Evolutionary conservation across 2,888 invertebrate species (phyloP).

Genomic region (Dromius quadrimaculatus): DNA sequence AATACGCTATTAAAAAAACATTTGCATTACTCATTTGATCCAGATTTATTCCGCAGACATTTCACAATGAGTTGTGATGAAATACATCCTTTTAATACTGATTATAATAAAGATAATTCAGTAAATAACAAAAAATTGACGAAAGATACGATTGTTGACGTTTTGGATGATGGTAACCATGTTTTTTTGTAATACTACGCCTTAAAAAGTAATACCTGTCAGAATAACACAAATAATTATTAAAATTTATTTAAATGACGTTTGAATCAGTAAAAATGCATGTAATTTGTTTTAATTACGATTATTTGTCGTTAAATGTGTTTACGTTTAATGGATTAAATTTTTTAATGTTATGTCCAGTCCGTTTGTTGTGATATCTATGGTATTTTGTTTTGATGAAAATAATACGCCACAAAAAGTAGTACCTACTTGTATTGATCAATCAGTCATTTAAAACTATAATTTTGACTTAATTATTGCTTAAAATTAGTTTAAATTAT

Average conservation of each 20-base stretch:
- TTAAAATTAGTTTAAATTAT: not conserved
- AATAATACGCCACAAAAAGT: too few relatives aligned
- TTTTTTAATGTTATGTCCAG: too few relatives aligned
- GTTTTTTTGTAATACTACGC: not conserved
- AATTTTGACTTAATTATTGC: too few relatives aligned
- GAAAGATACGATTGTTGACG: conserved; percentile 14
- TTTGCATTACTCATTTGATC: conserved; percentile 2
- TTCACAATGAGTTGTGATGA: conserved; percentile 4
- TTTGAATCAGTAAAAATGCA: too few relatives aligned
- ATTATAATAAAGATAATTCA: not conserved
- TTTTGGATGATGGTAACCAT: conserved; percentile 11
- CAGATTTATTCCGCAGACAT: conserved; percentile 6
- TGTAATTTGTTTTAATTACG: too few relatives aligned
- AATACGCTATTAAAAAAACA: not conserved
- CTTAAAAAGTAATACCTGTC: not conserved
- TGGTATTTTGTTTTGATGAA: too few relatives aligned
- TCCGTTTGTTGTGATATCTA: too few relatives aligned
- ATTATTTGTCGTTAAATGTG: too few relatives aligned
- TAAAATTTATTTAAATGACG: too few relatives aligned
- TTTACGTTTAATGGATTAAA: too few relatives aligned
- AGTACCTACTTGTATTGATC: too few relatives aligned
- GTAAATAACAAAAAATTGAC: conserved; percentile 9
- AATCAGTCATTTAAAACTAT: not conserved
- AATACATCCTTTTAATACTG: conserved; percentile 20
- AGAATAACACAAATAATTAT: too few relatives aligned